Evolutionary conservation across 2,797 vertebrate species (phyloP), one percentile per base, ranked within the genome.

Genomic region (Paramormyrops hopkinsi): DNA sequence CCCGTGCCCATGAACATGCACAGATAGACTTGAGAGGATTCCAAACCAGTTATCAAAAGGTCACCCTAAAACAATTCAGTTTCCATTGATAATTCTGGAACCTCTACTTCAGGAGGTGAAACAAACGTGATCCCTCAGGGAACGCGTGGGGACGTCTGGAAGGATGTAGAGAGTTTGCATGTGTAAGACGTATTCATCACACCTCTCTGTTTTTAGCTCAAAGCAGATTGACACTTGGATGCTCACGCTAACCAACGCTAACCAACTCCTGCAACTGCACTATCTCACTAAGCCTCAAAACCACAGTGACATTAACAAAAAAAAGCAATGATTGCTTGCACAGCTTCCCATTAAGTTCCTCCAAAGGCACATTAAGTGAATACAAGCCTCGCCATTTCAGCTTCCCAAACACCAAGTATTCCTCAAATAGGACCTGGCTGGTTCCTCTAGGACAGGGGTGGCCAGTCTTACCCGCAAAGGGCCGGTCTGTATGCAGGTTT

Each of bases 281-380:
- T 88, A 90, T 93, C 90, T 91, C 54, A 9, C 88, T 92, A 25
- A 25, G 79, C 89, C 86, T 91, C 37, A 88, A 90, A 91, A 92
- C 92, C 93, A 91, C 93, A 89, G 83, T 92, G 93, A 93, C 91
- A 90, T 41, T 51, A 93, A 62, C 92, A 82, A 86, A 89, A 22
- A 19, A 19, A 88, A 48, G 19, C 2, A 51, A 8, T 84, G 79
- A 9, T 84, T 25, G 2, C 37, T 48, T 22, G 44, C 76, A 69
- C 12, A 69, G 62, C 59, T 50, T 53, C 56, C 48, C 22, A 76
- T 79, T 88, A 69, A 53, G 8, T 29, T 76, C 48, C 65, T 19
- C 37, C 11, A 37, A 51, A 50, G 79, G 8, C 41, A 50, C 14
- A 48, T 8, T 44, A 69, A 69, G 11, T 69, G 25, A 25, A 25